Conservation (phyloP, 2,888 invertebrate species). For the Sepioteuthis lessoniana region DNA sequence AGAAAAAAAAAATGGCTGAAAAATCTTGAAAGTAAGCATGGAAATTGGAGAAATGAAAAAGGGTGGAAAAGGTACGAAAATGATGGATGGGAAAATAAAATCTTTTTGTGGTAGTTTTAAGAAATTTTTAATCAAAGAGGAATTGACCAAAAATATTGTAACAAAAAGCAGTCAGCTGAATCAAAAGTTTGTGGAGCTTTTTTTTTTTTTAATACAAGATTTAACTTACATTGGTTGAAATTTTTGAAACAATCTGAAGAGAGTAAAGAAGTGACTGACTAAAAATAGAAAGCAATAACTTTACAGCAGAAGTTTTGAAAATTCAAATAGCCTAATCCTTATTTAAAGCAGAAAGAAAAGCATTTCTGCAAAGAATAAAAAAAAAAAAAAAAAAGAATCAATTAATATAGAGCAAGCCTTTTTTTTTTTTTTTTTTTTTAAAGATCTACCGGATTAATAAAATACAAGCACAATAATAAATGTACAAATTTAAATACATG, state of each 20-base stretch:
- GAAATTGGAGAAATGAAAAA: not conserved
- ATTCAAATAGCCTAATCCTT: not conserved
- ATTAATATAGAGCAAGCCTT: too few relatives aligned
- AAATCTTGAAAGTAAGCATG: not conserved
- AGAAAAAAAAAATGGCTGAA: not conserved
- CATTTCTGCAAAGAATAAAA: not conserved
- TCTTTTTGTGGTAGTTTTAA: not conserved
- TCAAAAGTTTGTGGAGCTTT: not conserved
- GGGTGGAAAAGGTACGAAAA: not conserved
- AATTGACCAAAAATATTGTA: not conserved
- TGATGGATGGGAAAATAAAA: not conserved
- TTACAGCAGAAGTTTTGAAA: not conserved
- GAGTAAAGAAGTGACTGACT: not conserved
- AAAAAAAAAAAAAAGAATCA: too few relatives aligned
- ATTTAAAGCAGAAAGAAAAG: not conserved
- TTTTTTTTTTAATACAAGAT: not conserved
- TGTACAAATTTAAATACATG: too few relatives aligned
- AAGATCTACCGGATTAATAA: not conserved
- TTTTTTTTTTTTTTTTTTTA: too few relatives aligned
- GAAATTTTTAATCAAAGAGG: not conserved
- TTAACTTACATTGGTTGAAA: not conserved
- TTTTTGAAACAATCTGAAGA: not conserved
- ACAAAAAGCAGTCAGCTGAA: not conserved
- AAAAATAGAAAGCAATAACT: not conserved
- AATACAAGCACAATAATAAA: too few relatives aligned